phyloP scores from a whole-genome alignment of 1,140 invertebrate species.

The Ridgeia piscesae region DNA sequence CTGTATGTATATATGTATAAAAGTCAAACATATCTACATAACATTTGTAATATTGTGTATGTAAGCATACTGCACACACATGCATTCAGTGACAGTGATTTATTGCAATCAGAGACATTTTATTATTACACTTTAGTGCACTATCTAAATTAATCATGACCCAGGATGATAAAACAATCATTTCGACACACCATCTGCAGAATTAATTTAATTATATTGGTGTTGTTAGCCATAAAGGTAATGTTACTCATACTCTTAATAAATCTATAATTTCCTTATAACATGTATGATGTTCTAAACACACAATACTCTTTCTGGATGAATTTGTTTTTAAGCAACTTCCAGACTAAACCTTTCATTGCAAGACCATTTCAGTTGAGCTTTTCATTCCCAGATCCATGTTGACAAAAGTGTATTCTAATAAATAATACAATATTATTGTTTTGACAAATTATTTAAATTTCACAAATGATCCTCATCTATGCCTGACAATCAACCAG shows the following conservation, averaged over 20 bases:
- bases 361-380: too few species aligned
- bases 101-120: not conserved
- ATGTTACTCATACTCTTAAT: not conserved
- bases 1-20: not conserved
- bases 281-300: not conserved
- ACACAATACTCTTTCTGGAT: not conserved
- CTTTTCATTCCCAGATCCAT: too few species aligned
- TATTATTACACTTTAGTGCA: not conserved
- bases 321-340: not conserved
- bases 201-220: not conserved
- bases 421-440: too few species aligned
- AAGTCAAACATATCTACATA: not conserved
- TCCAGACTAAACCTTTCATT: too few species aligned
- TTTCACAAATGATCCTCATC: not conserved
- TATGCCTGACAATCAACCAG: not conserved
- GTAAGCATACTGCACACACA: too few species aligned
- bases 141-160: not conserved
- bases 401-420: too few species aligned
- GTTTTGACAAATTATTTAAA: too few species aligned
- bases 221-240: not conserved
- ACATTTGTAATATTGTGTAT: not conserved
- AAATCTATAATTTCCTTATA: not conserved
- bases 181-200: not conserved
- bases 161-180: not conserved
- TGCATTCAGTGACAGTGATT: too few species aligned